phyloP scores from a whole-genome alignment of 2,797 vertebrate genomes.

The Borostomias antarcticus region DNA sequence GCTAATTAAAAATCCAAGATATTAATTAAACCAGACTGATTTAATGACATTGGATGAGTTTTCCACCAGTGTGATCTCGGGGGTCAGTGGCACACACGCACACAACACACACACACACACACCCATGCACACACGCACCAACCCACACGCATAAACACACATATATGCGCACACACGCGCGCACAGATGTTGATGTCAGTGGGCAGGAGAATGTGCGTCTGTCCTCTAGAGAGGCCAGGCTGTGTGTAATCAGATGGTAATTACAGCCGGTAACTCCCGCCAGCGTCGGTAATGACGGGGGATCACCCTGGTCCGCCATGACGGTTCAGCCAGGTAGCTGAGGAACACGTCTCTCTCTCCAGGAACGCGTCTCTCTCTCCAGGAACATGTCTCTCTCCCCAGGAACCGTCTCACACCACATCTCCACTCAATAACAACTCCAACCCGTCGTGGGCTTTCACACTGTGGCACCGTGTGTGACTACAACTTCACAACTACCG shows the following conservation, averaged over 20 bases:
- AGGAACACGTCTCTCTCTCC: conserved; percentile 35
- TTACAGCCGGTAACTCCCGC: conserved; percentile 54
- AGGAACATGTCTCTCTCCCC: too few relatives aligned
- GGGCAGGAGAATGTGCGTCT: conserved; percentile 24
- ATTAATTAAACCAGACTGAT: too few relatives aligned
- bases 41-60: too few relatives aligned
- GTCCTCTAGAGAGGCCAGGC: conserved; percentile 32
- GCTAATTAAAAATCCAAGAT: too few relatives aligned
- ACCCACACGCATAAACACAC: conserved; percentile 27
- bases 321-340: conserved; percentile 46
- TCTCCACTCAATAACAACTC: not conserved
- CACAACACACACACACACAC: conserved; percentile 32
- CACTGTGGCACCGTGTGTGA: not conserved
- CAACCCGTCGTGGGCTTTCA: not conserved
- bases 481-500: not conserved
- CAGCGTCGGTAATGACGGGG: conserved; percentile 57
- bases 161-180: not conserved
- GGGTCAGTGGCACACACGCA: conserved; percentile 20
- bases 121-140: conserved; percentile 28
- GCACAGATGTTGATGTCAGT: conserved; percentile 27
- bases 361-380: too few relatives aligned
- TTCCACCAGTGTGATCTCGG: too few relatives aligned
- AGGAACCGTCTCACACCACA: too few relatives aligned
- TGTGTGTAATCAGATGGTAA: conserved; percentile 59
- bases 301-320: conserved; percentile 35